These are phyloP conservation scores for Aplodontia rufa DNA, from an alignment of 2,113 vertebrate species.

Conservation along the genomic window DNA sequence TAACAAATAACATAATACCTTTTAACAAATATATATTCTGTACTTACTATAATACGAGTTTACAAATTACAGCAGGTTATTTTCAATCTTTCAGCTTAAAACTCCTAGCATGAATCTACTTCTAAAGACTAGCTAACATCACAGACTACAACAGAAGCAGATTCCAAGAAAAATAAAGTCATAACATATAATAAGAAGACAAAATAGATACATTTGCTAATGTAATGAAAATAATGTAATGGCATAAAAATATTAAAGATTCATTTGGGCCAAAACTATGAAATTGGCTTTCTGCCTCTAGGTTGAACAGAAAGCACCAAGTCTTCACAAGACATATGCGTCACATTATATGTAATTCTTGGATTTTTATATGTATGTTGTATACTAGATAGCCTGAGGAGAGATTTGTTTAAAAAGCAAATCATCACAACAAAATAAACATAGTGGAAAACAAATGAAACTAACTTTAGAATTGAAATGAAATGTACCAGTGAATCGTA, in stretches of 20 bases:
- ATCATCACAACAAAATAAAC: neutral
- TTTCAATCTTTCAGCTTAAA: constrained; percentile 8
- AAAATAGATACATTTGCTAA: neutral
- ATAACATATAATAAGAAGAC: constrained; percentile 22
- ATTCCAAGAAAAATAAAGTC: neutral
- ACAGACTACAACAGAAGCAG: neutral
- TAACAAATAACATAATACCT: neutral
- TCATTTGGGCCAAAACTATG: constrained; percentile 29
- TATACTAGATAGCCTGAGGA: neutral
- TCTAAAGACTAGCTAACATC: neutral
- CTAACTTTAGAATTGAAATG: neutral
- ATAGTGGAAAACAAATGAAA: neutral
- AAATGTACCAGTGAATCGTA: neutral
- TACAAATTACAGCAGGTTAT: neutral
- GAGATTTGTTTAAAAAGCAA: neutral
- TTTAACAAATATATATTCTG: neutral
- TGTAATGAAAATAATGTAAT: neutral
- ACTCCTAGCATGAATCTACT: neutral
- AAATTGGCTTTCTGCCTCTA: constrained; percentile 21
- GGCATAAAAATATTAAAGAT: constrained; percentile 4
- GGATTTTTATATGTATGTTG: neutral
- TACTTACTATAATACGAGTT: neutral
- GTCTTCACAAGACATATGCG: neutral
- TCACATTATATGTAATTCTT: neutral
- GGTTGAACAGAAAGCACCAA: neutral